These are phyloP conservation scores for Macropis europaea DNA, from an alignment of 2,888 invertebrate species.

Conservation along the genomic window DNA sequence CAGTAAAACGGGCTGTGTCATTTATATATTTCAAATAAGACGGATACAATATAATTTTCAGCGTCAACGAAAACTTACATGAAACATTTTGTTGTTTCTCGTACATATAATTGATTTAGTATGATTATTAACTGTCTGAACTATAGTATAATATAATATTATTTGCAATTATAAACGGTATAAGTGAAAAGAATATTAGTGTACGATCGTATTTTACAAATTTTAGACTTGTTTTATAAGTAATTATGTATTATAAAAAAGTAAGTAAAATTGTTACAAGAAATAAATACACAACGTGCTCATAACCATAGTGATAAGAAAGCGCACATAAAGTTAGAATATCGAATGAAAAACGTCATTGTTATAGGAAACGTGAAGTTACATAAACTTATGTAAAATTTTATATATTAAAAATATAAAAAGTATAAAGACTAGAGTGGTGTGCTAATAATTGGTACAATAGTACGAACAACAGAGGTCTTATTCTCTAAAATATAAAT, in stretches of 20 bases:
- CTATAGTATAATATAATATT: not conserved
- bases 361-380: slow-evolving; percentile 5
- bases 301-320: not conserved
- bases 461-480: slow-evolving; percentile 37
- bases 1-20: slow-evolving; percentile 6
- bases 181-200: not conserved
- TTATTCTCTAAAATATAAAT: slow-evolving; percentile 46
- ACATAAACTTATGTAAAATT: slow-evolving; percentile 18
- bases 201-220: slow-evolving; percentile 18
- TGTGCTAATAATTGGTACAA: slow-evolving; percentile 53
- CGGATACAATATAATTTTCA: not conserved
- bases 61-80: slow-evolving; percentile 1
- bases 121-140: slow-evolving; percentile 6
- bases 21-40: slow-evolving; percentile 23
- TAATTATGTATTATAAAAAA: not conserved
- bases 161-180: slow-evolving; percentile 8
- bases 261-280: not conserved
- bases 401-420: slow-evolving; percentile 47
- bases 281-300: slow-evolving; percentile 5
- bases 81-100: slow-evolving; percentile 8
- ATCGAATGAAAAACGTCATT: not conserved
- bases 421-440: slow-evolving; percentile 65
- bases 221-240: not conserved
- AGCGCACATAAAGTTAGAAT: not conserved
- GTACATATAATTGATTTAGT: slow-evolving; percentile 10